Conservation (phyloP, 1,140 invertebrate genomes). For the Drosophila obscura region DNA sequence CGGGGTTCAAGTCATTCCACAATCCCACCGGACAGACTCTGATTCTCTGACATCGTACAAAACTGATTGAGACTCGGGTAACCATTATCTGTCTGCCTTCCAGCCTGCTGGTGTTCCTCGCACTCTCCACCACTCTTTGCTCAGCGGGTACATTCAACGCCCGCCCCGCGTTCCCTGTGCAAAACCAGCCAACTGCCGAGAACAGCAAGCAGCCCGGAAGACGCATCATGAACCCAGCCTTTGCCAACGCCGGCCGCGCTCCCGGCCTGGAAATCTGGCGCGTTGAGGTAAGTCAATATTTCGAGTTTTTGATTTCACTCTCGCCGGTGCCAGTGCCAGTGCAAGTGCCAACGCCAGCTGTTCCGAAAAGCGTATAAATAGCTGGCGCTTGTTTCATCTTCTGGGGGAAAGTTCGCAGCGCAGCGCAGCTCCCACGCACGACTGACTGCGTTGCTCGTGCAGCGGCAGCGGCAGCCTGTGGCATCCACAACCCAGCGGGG, state of each 20-base stretch:
- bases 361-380: conserved; percentile 58
- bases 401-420: conserved; percentile 59
- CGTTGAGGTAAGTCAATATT: conserved; percentile 86
- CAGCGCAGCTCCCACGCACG: conserved; percentile 58
- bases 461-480: conserved; percentile 26
- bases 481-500: not conserved
- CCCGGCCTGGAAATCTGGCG: conserved; percentile 89
- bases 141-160: conserved; percentile 71
- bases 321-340: not conserved
- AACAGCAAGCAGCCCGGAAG: conserved; percentile 66
- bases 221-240: conserved; percentile 86
- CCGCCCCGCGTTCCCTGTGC: conserved; percentile 66
- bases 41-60: not conserved
- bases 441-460: conserved; percentile 68
- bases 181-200: conserved; percentile 51
- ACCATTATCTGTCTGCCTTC: conserved; percentile 28
- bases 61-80: conserved; percentile 7
- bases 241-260: conserved; percentile 86
- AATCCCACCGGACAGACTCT: too few species aligned
- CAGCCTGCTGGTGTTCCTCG: conserved; percentile 54
- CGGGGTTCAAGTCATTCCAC: conserved; percentile 1
- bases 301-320: conserved; percentile 30
- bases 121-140: conserved; percentile 52
- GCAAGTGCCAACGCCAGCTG: too few species aligned
- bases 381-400: conserved; percentile 55